A percentile compares a stretch with the other conserved stretches of the same genome.
Evolutionary conservation across 2,888 invertebrate species (phyloP).

Genomic region (Drosophila incognita): DNA sequence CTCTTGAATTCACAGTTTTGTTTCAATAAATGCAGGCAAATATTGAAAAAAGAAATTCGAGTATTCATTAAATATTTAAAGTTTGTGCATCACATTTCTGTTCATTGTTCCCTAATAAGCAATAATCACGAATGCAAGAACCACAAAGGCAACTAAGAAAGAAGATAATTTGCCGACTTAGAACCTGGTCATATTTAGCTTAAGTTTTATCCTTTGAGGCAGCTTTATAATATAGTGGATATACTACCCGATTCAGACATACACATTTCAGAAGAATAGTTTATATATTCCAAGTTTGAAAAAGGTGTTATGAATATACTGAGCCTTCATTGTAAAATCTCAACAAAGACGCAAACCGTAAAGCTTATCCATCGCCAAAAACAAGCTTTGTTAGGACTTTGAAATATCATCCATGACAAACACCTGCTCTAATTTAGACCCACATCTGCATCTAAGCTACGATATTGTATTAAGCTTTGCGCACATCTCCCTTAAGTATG

Average conservation of each 20-base stretch:
- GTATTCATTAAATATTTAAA: background rate
- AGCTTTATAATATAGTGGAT: background rate
- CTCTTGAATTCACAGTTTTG: background rate
- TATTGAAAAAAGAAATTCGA: background rate
- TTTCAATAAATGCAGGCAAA: background rate
- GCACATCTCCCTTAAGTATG: background rate
- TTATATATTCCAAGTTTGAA: background rate
- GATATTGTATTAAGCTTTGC: background rate
- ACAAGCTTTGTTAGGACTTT: background rate
- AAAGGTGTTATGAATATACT: background rate
- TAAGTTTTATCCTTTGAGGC: background rate
- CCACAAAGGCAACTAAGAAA: background rate
- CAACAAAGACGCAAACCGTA: background rate
- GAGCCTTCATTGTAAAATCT: background rate
- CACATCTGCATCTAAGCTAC: background rate
- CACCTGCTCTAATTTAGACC: background rate
- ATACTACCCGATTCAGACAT: background rate
- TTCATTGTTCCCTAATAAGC: background rate
- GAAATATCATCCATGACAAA: background rate
- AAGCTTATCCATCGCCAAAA: background rate
- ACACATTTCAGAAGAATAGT: background rate
- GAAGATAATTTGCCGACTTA: too few species aligned
- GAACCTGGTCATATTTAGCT: background rate
- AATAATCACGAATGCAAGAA: background rate
- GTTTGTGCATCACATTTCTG: background rate